Evolutionary conservation across 1,140 invertebrate species (phyloP).

Genomic region (Drosophila bifasciata): DNA sequence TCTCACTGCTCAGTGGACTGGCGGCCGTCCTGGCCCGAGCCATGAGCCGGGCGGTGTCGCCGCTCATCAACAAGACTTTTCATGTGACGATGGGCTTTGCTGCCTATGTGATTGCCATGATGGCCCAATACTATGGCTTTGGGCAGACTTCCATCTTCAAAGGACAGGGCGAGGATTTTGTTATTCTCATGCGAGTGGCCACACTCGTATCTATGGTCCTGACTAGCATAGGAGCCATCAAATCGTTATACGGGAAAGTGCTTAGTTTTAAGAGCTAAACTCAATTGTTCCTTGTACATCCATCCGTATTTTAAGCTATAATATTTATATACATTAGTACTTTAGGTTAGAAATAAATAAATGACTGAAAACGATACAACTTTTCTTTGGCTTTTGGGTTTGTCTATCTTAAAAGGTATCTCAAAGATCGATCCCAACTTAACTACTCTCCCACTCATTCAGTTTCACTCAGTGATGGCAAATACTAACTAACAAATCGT

Average conservation of each 20-base stretch:
- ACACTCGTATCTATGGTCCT: constrained; percentile 63
- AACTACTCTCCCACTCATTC: too few relatives aligned
- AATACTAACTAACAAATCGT: constrained; percentile 14
- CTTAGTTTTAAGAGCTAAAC: constrained; percentile 35
- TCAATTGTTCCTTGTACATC: background rate
- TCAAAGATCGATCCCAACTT: too few relatives aligned
- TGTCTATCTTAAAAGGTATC: too few relatives aligned
- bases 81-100: constrained; percentile 63
- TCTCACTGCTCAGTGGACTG: constrained; percentile 61
- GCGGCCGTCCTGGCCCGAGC: constrained; percentile 43
- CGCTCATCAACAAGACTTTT: constrained; percentile 67
- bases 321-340: background rate
- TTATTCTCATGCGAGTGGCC: constrained; percentile 60
- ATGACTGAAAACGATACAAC: background rate
- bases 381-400: too few relatives aligned
- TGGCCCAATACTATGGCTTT: constrained; percentile 71
- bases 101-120: constrained; percentile 65
- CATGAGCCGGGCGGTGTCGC: constrained; percentile 32
- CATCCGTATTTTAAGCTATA: background rate
- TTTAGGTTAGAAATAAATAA: too few relatives aligned
- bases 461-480: constrained; percentile 36
- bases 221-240: constrained; percentile 65
- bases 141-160: constrained; percentile 57
- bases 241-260: constrained; percentile 62
- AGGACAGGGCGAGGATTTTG: constrained; percentile 57